Evolutionary conservation across 2,113 vertebrate species (phyloP).

Genomic region (Thunnus maccoyii): DNA sequence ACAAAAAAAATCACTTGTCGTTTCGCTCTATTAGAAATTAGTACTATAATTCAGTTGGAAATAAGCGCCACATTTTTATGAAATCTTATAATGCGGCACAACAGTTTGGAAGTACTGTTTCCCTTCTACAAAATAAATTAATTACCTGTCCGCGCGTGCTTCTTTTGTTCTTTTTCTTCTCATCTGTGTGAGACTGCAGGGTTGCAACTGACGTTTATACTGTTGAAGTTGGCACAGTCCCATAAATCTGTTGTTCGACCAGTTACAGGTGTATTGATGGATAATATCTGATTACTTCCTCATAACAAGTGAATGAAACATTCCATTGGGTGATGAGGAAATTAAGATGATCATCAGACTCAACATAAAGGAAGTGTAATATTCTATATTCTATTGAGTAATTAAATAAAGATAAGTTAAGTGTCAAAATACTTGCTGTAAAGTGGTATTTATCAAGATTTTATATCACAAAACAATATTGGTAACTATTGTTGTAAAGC

Average conservation of each 20-base stretch:
- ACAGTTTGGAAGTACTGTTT: background rate
- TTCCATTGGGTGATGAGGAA: background rate
- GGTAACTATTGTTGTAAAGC: too few relatives aligned
- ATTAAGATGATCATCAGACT: background rate
- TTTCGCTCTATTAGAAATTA: background rate
- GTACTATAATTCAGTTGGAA: background rate
- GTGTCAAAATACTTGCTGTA: too few relatives aligned
- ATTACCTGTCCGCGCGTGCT: conserved; percentile 32
- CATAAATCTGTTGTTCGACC: background rate
- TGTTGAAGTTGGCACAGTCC: conserved; percentile 1
- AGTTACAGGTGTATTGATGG: background rate
- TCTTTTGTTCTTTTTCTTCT: background rate
- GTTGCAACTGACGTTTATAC: background rate
- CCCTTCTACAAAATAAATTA: background rate
- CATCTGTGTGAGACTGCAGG: background rate
- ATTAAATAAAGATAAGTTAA: too few relatives aligned
- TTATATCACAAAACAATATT: too few relatives aligned
- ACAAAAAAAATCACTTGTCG: background rate
- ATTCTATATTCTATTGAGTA: too few relatives aligned
- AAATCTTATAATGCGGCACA: background rate
- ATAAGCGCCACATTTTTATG: background rate
- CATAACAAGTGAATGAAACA: background rate
- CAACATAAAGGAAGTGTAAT: too few relatives aligned
- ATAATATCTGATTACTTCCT: background rate
- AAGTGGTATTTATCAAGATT: too few relatives aligned